phyloP scores from a whole-genome alignment of 2,113 vertebrate genomes.

The Mormyrus lacerda region DNA sequence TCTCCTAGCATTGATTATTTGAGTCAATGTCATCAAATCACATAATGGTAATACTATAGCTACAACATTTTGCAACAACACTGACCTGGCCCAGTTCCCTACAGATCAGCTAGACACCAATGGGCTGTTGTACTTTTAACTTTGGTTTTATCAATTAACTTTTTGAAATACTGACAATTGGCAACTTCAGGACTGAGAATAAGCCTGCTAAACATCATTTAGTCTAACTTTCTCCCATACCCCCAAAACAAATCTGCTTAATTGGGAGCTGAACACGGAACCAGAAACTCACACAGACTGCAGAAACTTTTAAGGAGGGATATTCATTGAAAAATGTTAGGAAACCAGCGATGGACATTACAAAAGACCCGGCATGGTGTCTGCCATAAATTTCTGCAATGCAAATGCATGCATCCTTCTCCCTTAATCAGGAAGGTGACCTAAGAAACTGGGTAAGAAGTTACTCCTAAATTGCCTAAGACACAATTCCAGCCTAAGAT shows the following conservation, averaged over 20 bases:
- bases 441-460: slow-evolving; percentile 20
- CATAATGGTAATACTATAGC: neutral
- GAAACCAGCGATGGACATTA: neutral
- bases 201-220: neutral
- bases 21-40: neutral
- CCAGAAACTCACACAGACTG: neutral
- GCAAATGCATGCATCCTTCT: neutral
- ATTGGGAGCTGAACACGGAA: neutral
- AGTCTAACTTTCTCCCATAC: neutral
- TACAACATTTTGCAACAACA: neutral
- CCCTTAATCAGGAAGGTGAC: neutral
- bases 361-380: neutral
- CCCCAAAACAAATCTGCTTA: neutral
- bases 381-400: neutral
- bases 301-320: neutral
- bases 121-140: neutral
- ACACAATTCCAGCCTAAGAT: neutral
- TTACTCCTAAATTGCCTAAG: slow-evolving; percentile 8
- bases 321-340: neutral
- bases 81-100: slow-evolving; percentile 8
- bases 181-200: neutral
- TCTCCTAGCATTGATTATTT: neutral
- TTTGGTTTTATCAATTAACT: neutral
- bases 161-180: neutral
- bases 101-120: neutral